Evolutionary conservation across 2,888 invertebrate species (phyloP), one percentile per base, ranked within the genome.

Genomic region (Blastobasis lacticolella): DNA sequence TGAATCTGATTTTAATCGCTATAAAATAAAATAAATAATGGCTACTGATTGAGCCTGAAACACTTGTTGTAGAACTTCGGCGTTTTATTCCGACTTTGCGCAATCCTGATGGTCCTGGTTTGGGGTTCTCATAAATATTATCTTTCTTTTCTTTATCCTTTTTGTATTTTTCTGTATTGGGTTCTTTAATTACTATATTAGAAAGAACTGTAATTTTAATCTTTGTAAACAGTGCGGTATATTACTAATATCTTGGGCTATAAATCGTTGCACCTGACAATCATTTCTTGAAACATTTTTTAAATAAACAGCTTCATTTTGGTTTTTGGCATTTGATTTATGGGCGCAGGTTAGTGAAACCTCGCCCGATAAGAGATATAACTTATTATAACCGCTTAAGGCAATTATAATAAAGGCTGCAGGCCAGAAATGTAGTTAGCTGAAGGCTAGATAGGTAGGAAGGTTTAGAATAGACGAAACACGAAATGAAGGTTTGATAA

Each of bases 41-140:
- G 10, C 47, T 51, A 45, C 51, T 51, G 37, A 51, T 51, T 47
- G 51, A 51, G n/a, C 45, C 51, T 6, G 51, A 51, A 47, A 51
- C 48, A 51, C 47, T 51, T n/a, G 51, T 51, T 43, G 51, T 38
- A 44, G 51, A 51, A 51, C 6, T 9, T 9, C 23, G 23, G 41
- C 48, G 45, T 43, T 38, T 47, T 38, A 7, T 38, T 48, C 47
- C 40, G 49, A 8, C 38, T 44, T 49, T 44, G 49, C 44, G 44
- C 44, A 49, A 38, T 43, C n/a, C 49, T 10, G 51, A 48, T 51
- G 51, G 51, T 47, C 48, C 51, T 41, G 51, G 51, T 37, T 51
- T 45, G 38, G 51, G 23, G 10, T 47, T 47, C 44, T 47, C 48
- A 48, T 47, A 51, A 47, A 43, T 44, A 10, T 43, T 43, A 37